A percentile compares a stretch with the other conserved stretches of the same genome.
These are phyloP conservation scores for Scomber colias DNA, from an alignment of 2,113 vertebrate genomes.

Conservation along the genomic window DNA sequence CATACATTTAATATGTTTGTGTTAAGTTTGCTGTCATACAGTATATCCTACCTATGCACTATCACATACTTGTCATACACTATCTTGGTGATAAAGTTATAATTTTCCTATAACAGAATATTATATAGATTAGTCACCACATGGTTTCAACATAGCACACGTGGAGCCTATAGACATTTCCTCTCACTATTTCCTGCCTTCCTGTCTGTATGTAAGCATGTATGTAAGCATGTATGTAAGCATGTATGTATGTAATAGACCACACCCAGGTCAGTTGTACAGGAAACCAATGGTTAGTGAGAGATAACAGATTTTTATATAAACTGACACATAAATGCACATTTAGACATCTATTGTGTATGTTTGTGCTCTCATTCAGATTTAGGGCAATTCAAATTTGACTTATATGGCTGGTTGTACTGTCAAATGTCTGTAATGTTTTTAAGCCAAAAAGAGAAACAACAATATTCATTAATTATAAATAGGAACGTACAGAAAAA, in stretches of 20 bases:
- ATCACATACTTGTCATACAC: background rate
- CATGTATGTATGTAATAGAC: constrained; percentile 13
- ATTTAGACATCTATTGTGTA: background rate
- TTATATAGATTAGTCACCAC: background rate
- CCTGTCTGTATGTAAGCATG: no score
- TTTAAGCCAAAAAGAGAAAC: background rate
- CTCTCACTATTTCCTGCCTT: constrained; percentile 36
- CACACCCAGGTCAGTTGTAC: constrained; percentile 14
- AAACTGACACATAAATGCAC: background rate
- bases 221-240: no score
- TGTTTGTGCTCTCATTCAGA: background rate
- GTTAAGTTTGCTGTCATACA: constrained; percentile 24
- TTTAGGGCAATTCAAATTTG: no score
- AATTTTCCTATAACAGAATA: no score
- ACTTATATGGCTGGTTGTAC: no score
- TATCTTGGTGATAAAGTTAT: no score
- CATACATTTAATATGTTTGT: constrained; percentile 15
- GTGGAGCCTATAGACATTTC: constrained; percentile 2
- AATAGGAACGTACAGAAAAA: background rate
- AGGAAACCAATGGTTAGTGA: constrained; percentile 51
- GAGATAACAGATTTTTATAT: constrained; percentile 9
- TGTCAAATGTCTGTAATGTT: no score
- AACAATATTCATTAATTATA: background rate
- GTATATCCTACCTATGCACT: background rate
- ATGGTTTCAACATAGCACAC: constrained; percentile 10